A percentile compares a stretch with the other conserved stretches of the same genome.
phyloP scores from a whole-genome alignment of 2,888 invertebrate genomes.

The Cremastinae sp. region DNA sequence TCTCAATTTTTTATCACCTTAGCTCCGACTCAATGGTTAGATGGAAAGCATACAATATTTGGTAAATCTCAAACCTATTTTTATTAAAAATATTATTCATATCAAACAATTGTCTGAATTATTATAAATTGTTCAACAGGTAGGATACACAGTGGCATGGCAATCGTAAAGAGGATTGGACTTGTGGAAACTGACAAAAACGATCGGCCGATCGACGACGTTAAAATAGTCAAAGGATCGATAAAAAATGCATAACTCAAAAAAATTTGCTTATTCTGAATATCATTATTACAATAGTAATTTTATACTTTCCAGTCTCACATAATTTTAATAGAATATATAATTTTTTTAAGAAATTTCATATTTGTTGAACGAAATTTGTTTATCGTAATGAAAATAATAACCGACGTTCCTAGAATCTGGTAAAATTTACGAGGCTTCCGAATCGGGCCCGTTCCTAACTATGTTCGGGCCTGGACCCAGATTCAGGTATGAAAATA shows the following conservation, averaged over 20 bases:
- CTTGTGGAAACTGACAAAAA: conserved; percentile 95
- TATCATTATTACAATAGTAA: background rate
- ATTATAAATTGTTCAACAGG: conserved; percentile 75
- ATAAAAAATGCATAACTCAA: conserved; percentile 78
- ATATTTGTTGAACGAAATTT: too few relatives aligned
- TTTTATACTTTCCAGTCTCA: too few relatives aligned
- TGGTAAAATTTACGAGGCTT: background rate
- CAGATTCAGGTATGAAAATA: conserved; percentile 60
- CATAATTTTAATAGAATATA: conserved; percentile 12
- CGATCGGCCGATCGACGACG: conserved; percentile 94
- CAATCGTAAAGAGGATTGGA: conserved; percentile 94
- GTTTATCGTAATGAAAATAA: too few relatives aligned
- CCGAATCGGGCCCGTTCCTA: conserved; percentile 35
- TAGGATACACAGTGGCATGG: conserved; percentile 92
- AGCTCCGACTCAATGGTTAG: conserved; percentile 98
- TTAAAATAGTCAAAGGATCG: conserved; percentile 87
- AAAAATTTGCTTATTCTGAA: background rate
- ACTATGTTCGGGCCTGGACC: conserved; percentile 45
- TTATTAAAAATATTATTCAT: background rate
- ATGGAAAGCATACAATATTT: conserved; percentile 98
- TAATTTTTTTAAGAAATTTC: too few relatives aligned
- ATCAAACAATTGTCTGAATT: background rate
- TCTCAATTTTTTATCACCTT: conserved; percentile 99
- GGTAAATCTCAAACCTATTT: conserved; percentile 80
- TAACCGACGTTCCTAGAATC: too few relatives aligned